Evolutionary conservation across 23 tunicate species (phyloP).

Genomic region (Halocynthia roretzi): DNA sequence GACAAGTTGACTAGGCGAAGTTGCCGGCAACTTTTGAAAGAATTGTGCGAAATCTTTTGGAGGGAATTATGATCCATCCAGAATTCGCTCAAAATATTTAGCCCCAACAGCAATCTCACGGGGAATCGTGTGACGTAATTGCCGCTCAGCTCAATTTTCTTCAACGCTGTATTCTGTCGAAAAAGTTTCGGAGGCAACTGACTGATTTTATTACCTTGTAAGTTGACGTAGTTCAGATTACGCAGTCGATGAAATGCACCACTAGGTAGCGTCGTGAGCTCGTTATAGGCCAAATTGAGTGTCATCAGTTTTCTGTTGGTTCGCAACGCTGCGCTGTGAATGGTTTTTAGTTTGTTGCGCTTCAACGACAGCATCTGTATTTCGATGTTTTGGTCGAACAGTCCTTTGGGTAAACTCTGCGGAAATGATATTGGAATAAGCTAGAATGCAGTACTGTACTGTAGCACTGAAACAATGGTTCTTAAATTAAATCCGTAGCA

Average conservation of each 20-base stretch:
- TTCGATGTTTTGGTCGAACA: constrained; percentile 4
- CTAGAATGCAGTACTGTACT: too few relatives aligned
- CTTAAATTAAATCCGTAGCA: too few relatives aligned
- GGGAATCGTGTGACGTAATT: constrained; percentile 24
- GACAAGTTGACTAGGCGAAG: constrained; percentile 25
- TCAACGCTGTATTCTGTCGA: constrained; percentile 10
- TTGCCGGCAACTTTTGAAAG: constrained; percentile 10
- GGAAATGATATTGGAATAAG: not conserved
- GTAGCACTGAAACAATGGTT: too few relatives aligned
- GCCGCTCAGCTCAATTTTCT: constrained; percentile 17
- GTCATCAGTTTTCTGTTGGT: constrained; percentile 13
- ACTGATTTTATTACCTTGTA: constrained; percentile 22
- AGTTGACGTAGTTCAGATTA: constrained; percentile 17
- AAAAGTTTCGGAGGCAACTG: constrained; percentile 15
- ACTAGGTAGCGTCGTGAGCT: constrained; percentile 3
- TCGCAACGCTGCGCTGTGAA: constrained; percentile 27
- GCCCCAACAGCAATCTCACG: constrained; percentile 21
- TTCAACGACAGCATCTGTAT: constrained; percentile 23
- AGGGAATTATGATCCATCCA: constrained; percentile 32
- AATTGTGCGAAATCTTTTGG: not conserved
- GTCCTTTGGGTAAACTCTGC: not conserved
- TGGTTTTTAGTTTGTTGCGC: constrained; percentile 23
- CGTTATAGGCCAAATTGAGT: constrained; percentile 32
- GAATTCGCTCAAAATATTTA: constrained; percentile 14
- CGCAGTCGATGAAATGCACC: constrained; percentile 12